Evolutionary conservation across 2,888 invertebrate genomes (phyloP), one percentile per base, ranked within the genome.

Genomic region (Drosophila paramelanica): DNA sequence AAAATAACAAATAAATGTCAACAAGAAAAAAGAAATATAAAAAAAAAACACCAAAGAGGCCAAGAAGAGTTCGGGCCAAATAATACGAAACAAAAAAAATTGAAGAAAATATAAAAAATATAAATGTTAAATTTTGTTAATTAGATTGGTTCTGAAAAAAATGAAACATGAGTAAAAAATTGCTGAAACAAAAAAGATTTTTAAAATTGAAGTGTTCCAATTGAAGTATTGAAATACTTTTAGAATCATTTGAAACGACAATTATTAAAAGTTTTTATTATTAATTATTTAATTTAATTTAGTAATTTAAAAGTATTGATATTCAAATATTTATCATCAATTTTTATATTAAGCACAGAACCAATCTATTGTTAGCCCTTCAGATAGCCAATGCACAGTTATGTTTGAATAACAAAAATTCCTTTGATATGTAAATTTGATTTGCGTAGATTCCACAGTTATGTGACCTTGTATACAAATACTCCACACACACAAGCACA

Each of bases 401-500:
- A 60, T 55, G 55, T 81, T 43, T 52, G 45, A 53, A 46, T 61
- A 49, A 66, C 52, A 14, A 42, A 59, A 68, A 83, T 83, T 84
- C 89, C 79, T 84, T 68, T 82, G 67, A 70, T 69, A 83, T 83
- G 69, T 83, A 72, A 80, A 86, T 80, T 80, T 73, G 50, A 81
- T 83, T 88, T 88, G 68, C 81, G 66, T 77, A 67, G 43, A 83
- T 83, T 83, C 83, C 83, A 88, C 66, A 73, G 39, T 68, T 73
- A 68, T 77, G 46, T 67, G 62, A 64, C 49, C 58, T 38, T 25
- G 31, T 53, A 73, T 58, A 66, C 67, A 71, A 82, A 82, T 81
- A 88, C 89, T 83, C 87, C 71, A 55, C 33, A 64, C 36, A 45
- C 43, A 39, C 50, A 20, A 5, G 33, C 46, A 56, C 42, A 51